Conservation (phyloP, 2,888 invertebrate genomes). For the Nemurella pictetii region DNA sequence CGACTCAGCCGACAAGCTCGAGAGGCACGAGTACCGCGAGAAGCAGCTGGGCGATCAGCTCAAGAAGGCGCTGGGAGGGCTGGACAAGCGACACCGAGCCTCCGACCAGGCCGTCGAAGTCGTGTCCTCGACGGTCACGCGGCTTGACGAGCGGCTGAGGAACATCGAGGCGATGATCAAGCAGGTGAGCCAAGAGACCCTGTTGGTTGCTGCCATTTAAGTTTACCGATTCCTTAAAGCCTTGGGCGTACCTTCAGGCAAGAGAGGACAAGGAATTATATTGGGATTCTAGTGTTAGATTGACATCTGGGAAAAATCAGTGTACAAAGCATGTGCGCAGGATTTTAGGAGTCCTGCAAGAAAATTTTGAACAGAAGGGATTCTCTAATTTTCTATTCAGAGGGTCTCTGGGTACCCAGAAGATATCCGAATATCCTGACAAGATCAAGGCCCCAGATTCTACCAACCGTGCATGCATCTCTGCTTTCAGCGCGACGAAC, state of each 20-base stretch:
- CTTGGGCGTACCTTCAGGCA: neutral
- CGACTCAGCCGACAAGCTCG: constrained; percentile 77
- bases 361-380: too few relatives aligned
- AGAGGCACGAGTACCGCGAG: constrained; percentile 81
- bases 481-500: constrained; percentile 62
- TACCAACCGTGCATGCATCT: neutral
- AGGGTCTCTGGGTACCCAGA: too few relatives aligned
- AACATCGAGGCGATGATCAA: constrained; percentile 76
- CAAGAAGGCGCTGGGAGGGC: constrained; percentile 69
- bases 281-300: too few relatives aligned
- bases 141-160: constrained; percentile 74
- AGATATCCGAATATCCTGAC: too few relatives aligned
- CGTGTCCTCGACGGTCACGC: constrained; percentile 67
- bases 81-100: constrained; percentile 73
- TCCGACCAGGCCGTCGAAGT: constrained; percentile 60
- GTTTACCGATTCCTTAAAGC: too few relatives aligned
- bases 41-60: constrained; percentile 76
- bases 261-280: too few relatives aligned
- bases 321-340: too few relatives aligned
- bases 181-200: constrained; percentile 56
- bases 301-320: too few relatives aligned
- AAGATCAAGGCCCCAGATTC: too few relatives aligned
- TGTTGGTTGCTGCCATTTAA: constrained; percentile 26
- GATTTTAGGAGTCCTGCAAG: too few relatives aligned
- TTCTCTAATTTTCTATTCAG: too few relatives aligned